Base-by-base conservation (phyloP, 2,797 vertebrate genomes). In the Staurois parvus region DNA sequence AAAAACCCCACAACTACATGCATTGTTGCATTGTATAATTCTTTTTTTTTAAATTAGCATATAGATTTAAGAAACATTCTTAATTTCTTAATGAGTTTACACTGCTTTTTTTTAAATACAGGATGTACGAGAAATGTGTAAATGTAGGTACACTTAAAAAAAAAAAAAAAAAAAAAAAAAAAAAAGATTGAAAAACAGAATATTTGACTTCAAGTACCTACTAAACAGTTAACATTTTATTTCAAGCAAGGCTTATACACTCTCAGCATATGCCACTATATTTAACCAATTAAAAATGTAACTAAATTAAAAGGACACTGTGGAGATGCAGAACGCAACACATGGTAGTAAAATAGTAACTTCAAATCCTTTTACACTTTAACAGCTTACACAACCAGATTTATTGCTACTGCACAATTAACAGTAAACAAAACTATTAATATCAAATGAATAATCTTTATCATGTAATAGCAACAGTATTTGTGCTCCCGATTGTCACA, bases 391-490 rank as follows among this genome's bases (percentile, higher is more conserved):
- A 42, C 28, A 10, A 83, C 37, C 81, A 83, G 59, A 83, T 75
- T 67, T 75, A n/a, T 59, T 40, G 13, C 21, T 10, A 34, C 21
- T 45, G n/a, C n/a, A 32, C 68, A 76, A 19, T 19, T 76, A 48
- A 68, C 75, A 72, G 81, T 72, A 84, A 77, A 77, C 48, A 69
- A 28, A 84, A 26, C 68, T 72, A 78, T 78, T 48, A 72, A 84
- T 72, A 79, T 66, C 34, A 64, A 30, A 17, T n/a, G 42, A 67
- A 56, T 32, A 79, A 42, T 32, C 42, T 66, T 34, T 40, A 6
- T 1, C 52, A 3, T 13, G 13, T 15, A 48, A 48, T 48, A n/a
- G 6, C 64, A 24, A 72, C 11, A 72, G 21, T 28, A 45, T 42
- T 79, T 42, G 15, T 2, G 3, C 76, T 56, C 29, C 24, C 34